These are phyloP conservation scores for Loxodonta africana DNA, from an alignment of 2,113 vertebrate species.

Conservation along the genomic window DNA sequence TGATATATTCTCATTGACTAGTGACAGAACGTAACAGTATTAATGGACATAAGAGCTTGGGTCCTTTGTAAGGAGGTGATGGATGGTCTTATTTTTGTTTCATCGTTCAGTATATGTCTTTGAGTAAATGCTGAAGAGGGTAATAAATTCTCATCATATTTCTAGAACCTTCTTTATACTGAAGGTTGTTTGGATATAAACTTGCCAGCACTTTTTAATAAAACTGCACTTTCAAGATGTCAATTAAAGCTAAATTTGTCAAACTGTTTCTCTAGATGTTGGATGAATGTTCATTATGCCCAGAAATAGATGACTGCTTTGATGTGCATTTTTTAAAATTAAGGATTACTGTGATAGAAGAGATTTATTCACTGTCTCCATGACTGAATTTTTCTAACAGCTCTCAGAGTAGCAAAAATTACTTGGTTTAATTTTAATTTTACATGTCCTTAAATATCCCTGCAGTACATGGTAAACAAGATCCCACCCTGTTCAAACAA, in stretches of 20 bases:
- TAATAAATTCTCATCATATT: conserved; percentile 85
- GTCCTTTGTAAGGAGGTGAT: conserved; percentile 64
- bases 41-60: conserved; percentile 44
- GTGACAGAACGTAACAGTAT: conserved; percentile 27
- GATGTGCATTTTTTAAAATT: neutral
- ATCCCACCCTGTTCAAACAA: neutral
- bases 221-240: conserved; percentile 48
- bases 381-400: neutral
- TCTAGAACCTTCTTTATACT: conserved; percentile 68
- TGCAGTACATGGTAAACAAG: neutral
- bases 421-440: neutral
- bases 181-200: conserved; percentile 81
- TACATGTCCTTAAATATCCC: neutral
- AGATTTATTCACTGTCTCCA: neutral
- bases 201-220: conserved; percentile 66
- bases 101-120: conserved; percentile 78
- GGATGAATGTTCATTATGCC: conserved; percentile 52
- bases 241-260: conserved; percentile 75
- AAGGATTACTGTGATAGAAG: neutral
- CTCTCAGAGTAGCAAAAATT: neutral
- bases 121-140: conserved; percentile 79
- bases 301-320: conserved; percentile 55
- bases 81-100: conserved; percentile 79
- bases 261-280: conserved; percentile 42
- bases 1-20: conserved; percentile 18